Evolutionary conservation across 1,140 invertebrate genomes (phyloP).

Genomic region (Patella vulgata): DNA sequence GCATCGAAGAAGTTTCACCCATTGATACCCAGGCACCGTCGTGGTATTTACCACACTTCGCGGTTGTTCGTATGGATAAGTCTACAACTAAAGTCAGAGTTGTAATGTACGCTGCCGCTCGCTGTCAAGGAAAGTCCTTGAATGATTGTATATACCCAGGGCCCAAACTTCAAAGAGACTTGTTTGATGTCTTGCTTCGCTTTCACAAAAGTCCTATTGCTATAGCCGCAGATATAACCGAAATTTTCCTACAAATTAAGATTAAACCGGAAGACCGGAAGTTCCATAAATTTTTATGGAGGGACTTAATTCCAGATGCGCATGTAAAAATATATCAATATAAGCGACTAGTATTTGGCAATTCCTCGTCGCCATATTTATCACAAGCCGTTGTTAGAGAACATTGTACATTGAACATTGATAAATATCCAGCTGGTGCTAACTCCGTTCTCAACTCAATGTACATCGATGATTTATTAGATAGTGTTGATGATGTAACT

Average conservation of each 20-base stretch:
- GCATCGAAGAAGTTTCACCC: too few relatives aligned
- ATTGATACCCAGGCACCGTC: background rate
- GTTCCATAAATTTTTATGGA: conserved; percentile 23
- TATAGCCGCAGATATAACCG: conserved; percentile 25
- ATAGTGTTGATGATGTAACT: too few relatives aligned
- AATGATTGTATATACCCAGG: conserved; percentile 37
- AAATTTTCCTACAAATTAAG: conserved; percentile 27
- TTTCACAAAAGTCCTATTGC: conserved; percentile 35
- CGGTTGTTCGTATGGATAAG: conserved; percentile 14
- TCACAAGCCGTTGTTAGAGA: conserved; percentile 14
- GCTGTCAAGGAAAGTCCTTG: conserved; percentile 7
- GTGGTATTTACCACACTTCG: conserved; percentile 32
- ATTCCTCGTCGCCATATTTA: conserved; percentile 15
- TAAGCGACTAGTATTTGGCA: conserved; percentile 22
- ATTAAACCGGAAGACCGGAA: conserved; percentile 7
- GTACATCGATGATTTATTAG: background rate
- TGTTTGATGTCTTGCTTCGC: conserved; percentile 32
- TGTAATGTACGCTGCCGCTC: conserved; percentile 30
- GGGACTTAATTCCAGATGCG: background rate
- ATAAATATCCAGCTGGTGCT: too few relatives aligned
- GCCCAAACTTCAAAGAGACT: conserved; percentile 59
- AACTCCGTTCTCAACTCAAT: conserved; percentile 1
- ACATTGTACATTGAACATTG: too few relatives aligned
- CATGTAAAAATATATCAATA: conserved; percentile 18
- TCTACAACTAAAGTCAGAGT: conserved; percentile 29